These are phyloP conservation scores for Bathynomus jamesi DNA, from an alignment of 1,140 invertebrate species.

Conservation along the genomic window DNA sequence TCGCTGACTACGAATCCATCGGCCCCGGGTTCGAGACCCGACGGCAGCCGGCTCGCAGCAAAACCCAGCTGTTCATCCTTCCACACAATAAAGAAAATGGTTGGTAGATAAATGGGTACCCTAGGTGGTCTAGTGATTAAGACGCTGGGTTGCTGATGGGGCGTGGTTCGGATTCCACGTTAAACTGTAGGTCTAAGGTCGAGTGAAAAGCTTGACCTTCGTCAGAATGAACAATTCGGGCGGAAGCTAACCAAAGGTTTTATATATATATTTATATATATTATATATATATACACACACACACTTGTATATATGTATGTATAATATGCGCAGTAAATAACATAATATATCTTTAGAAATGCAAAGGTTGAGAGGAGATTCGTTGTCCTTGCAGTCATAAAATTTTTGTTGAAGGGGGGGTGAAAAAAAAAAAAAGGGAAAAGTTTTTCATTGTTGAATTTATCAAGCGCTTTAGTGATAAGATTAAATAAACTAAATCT, in stretches of 20 bases:
- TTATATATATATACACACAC: background rate
- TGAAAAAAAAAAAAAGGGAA: background rate
- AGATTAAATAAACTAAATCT: background rate
- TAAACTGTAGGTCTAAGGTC: background rate
- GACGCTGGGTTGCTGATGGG: background rate
- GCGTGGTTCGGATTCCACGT: background rate
- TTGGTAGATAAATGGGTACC: background rate
- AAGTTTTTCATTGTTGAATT: background rate
- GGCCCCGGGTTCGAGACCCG: no score
- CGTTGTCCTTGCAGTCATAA: no score
- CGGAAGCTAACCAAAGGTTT: background rate
- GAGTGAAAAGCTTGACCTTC: no score
- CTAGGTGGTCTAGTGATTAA: background rate
- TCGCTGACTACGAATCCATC: no score
- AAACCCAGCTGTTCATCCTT: no score
- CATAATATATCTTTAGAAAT: no score
- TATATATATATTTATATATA: conserved; percentile 1
- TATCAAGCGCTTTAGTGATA: background rate
- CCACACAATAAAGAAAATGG: no score
- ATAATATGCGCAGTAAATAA: background rate
- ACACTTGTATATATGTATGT: background rate
- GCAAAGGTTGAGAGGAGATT: no score
- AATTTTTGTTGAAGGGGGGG: no score
- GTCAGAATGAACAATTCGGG: background rate
- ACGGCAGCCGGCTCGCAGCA: no score